These are phyloP conservation scores for Zootoca vivipara DNA, from an alignment of 2,113 vertebrate genomes.

Conservation along the genomic window DNA sequence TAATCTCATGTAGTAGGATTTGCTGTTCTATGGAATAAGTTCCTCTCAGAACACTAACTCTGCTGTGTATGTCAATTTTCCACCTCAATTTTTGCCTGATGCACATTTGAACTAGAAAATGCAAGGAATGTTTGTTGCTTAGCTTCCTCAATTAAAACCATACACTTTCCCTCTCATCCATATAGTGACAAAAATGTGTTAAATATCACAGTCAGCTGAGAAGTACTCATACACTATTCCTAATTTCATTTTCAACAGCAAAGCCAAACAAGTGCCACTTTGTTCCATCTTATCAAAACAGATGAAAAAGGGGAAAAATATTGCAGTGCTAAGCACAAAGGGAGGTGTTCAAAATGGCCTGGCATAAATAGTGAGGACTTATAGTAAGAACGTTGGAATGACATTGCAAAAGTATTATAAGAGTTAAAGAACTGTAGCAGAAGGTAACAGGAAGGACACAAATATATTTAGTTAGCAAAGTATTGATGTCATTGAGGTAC, in stretches of 20 bases:
- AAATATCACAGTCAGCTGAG: constrained; percentile 15
- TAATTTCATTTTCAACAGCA: constrained; percentile 37
- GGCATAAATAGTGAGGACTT: constrained; percentile 22
- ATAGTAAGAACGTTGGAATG: constrained; percentile 12
- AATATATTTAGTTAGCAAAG: constrained; percentile 50
- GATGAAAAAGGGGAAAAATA: constrained; percentile 11
- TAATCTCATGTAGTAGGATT: neutral
- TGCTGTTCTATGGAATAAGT: neutral
- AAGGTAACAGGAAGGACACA: neutral
- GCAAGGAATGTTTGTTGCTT: neutral
- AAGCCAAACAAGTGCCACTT: constrained; percentile 56
- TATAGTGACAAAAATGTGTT: neutral
- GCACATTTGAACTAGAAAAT: neutral
- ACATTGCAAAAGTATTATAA: constrained; percentile 36
- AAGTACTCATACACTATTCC: constrained; percentile 22
- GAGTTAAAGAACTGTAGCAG: constrained; percentile 58
- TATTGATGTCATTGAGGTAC: constrained; percentile 44
- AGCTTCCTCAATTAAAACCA: neutral
- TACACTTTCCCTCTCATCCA: neutral
- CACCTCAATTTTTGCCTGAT: neutral
- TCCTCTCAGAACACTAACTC: neutral
- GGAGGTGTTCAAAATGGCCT: constrained; percentile 42
- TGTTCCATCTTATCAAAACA: constrained; percentile 44
- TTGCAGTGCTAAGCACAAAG: constrained; percentile 41
- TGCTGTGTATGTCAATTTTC: neutral